Evolutionary conservation across 1,140 invertebrate species (phyloP).

Genomic region (Chionoecetes opilio): DNA sequence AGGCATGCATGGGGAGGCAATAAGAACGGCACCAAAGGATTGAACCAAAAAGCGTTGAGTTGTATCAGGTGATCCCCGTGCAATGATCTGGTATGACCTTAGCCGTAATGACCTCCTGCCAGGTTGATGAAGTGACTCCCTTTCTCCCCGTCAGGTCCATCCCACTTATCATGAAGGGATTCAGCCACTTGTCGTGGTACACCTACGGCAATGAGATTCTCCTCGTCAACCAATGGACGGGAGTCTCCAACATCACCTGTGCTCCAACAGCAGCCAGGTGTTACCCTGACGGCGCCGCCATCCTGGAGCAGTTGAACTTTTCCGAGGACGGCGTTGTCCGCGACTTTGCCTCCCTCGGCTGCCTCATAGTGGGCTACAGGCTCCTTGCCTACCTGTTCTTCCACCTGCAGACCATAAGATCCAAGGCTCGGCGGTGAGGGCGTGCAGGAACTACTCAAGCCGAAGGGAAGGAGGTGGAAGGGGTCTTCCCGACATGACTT

Average conservation of each 20-base stretch:
- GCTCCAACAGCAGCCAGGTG: background rate
- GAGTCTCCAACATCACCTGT: conserved; percentile 84
- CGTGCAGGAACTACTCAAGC: too few species aligned
- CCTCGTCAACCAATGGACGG: conserved; percentile 93
- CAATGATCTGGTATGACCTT: background rate
- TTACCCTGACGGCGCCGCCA: conserved; percentile 48
- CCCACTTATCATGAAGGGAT: conserved; percentile 94
- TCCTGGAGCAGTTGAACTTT: conserved; percentile 33
- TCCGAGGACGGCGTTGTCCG: background rate
- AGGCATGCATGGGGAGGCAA: too few species aligned
- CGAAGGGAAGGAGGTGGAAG: too few species aligned
- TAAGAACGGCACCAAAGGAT: too few species aligned
- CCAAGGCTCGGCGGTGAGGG: background rate
- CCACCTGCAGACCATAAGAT: background rate
- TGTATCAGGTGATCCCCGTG: background rate
- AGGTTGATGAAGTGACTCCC: background rate
- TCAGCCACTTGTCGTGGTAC: conserved; percentile 97
- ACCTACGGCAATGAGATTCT: conserved; percentile 96
- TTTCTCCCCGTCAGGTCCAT: conserved; percentile 86
- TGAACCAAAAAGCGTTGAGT: too few species aligned
- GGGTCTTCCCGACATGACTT: too few species aligned
- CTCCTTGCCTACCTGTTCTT: background rate
- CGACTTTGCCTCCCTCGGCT: background rate
- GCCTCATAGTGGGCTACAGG: background rate
- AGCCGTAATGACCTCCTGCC: background rate